phyloP scores from a whole-genome alignment of 2,888 invertebrate species.

The Herminia tarsipennalis region DNA sequence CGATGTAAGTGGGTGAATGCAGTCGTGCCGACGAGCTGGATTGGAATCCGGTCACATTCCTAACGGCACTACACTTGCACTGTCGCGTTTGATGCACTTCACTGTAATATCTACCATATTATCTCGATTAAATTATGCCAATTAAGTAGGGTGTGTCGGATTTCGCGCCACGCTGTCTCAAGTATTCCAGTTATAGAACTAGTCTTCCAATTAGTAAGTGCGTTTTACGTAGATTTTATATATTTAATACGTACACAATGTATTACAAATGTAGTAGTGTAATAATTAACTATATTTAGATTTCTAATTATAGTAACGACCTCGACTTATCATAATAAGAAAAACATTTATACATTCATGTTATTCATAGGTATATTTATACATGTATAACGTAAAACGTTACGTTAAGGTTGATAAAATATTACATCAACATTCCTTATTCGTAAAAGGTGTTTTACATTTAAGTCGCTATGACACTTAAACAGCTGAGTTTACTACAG shows the following conservation, averaged over 20 bases:
- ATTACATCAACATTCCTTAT: slow-evolving; percentile 45
- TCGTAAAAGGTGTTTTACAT: slow-evolving; percentile 39
- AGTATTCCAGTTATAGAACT: slow-evolving; percentile 21
- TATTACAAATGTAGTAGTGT: too few relatives aligned
- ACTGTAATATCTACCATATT: slow-evolving; percentile 38
- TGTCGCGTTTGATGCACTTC: slow-evolving; percentile 63
- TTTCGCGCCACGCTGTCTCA: slow-evolving; percentile 41
- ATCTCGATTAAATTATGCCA: slow-evolving; percentile 50
- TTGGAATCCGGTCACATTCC: slow-evolving; percentile 78
- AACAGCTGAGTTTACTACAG: slow-evolving; percentile 54
- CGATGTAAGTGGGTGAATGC: slow-evolving; percentile 68
- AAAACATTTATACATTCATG: slow-evolving; percentile 8
- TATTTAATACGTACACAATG: too few relatives aligned
- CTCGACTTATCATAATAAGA: slow-evolving; percentile 4
- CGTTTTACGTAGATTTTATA: slow-evolving; percentile 19
- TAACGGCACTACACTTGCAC: slow-evolving; percentile 71
- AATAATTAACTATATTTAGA: slow-evolving; percentile 11
- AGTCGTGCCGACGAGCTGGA: slow-evolving; percentile 56
- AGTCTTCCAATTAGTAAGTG: slow-evolving; percentile 25
- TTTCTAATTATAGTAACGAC: slow-evolving; percentile 14
- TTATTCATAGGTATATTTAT: slow-evolving; percentile 5
- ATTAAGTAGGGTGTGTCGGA: slow-evolving; percentile 41
- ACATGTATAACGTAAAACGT: not conserved
- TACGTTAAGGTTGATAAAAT: slow-evolving; percentile 23
- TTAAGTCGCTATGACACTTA: slow-evolving; percentile 39